A percentile compares a stretch with the other conserved stretches of the same genome.
Evolutionary conservation across 2,888 invertebrate species (phyloP).

Genomic region (Boloria selene): DNA sequence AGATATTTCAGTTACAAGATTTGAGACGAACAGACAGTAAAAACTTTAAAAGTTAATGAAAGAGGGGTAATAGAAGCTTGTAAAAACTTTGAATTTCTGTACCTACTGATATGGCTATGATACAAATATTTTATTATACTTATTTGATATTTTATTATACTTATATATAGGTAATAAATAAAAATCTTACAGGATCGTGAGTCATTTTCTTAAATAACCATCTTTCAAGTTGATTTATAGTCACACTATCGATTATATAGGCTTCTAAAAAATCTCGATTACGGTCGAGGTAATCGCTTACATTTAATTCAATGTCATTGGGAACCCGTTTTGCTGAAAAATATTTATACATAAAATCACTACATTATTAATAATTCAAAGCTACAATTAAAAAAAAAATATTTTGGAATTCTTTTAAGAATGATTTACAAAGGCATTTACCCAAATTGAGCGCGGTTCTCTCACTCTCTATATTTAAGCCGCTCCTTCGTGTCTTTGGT

Average conservation of each 20-base stretch:
- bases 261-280: slow-evolving; percentile 86
- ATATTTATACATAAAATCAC: not conserved
- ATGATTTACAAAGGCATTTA: not conserved
- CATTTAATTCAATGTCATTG: slow-evolving; percentile 51
- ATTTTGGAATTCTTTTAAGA: not conserved
- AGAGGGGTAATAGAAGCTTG: no score
- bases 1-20: no score
- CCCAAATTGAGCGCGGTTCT: slow-evolving; percentile 18
- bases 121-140: no score
- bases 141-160: not conserved
- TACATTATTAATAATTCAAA: no score
- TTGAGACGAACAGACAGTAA: no score
- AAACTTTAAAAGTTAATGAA: no score
- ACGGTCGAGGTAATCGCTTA: slow-evolving; percentile 79
- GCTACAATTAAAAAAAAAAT: no score
- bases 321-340: slow-evolving; percentile 25
- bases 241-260: slow-evolving; percentile 84
- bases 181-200: slow-evolving; percentile 44
- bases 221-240: slow-evolving; percentile 84
- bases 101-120: no score
- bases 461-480: slow-evolving; percentile 9
- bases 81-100: not conserved
- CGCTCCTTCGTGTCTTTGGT: slow-evolving; percentile 28
- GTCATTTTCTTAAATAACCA: slow-evolving; percentile 81
- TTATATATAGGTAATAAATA: not conserved